phyloP scores from a whole-genome alignment of 2,888 invertebrate genomes.

The Eristalinus sepulchralis region DNA sequence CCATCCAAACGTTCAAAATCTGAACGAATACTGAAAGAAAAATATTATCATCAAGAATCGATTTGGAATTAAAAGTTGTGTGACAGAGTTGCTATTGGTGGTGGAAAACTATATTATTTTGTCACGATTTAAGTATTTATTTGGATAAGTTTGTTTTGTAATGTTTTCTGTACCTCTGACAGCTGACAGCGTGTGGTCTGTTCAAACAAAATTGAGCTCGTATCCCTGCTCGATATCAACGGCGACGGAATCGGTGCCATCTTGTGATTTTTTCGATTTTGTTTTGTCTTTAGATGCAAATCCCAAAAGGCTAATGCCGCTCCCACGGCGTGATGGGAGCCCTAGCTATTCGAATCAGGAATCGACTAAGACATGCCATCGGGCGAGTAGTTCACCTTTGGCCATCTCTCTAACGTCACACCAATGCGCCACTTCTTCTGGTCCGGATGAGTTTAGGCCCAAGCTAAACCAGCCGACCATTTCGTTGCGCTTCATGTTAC shows the following conservation, averaged over 20 bases:
- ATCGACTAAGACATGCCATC: constrained; percentile 95
- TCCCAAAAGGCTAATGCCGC: constrained; percentile 76
- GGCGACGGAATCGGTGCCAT: constrained; percentile 77
- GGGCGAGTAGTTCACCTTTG: constrained; percentile 93
- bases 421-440: constrained; percentile 96
- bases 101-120: not conserved
- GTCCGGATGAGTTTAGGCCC: constrained; percentile 94
- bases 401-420: constrained; percentile 93
- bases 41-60: not conserved
- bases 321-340: constrained; percentile 78
- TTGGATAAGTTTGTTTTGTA: constrained; percentile 14
- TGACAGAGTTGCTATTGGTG: not conserved
- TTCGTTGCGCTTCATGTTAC: constrained; percentile 95
- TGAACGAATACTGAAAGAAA: constrained; percentile 11
- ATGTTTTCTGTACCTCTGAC: constrained; percentile 40
- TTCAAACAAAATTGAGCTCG: constrained; percentile 79
- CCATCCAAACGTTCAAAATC: constrained; percentile 33
- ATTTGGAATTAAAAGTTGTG: too few relatives aligned
- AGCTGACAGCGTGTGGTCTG: constrained; percentile 15
- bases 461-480: constrained; percentile 98
- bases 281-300: constrained; percentile 78
- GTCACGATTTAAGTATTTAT: not conserved
- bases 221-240: constrained; percentile 79
- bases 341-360: constrained; percentile 84
- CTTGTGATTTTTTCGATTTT: constrained; percentile 75